Percentiles rank a stretch among this genome's conserved stretches.
These are phyloP conservation scores for Chloroceryle amazona DNA, from an alignment of 2,797 vertebrate genomes.

Conservation along the genomic window DNA sequence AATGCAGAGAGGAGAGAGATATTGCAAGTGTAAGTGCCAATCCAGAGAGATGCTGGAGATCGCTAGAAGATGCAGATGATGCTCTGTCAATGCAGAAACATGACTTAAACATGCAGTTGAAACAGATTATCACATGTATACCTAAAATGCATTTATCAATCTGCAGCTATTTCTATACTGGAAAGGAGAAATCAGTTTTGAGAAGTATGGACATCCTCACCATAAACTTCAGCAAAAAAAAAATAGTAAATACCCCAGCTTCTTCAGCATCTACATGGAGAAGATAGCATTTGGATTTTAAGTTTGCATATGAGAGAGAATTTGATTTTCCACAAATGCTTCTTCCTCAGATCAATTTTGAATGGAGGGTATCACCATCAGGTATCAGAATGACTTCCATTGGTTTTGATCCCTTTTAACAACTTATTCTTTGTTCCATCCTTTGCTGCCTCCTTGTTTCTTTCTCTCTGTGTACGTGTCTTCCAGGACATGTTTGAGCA, in stretches of 20 bases:
- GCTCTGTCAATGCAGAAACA: not conserved
- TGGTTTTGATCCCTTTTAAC: not conserved
- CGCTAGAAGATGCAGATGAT: not conserved
- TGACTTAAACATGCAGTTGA: not conserved
- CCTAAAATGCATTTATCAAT: not conserved
- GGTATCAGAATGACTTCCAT: not conserved
- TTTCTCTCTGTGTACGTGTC: rapidly evolving
- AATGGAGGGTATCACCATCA: not conserved
- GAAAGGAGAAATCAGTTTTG: not conserved
- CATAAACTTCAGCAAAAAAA: not conserved
- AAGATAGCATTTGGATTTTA: not conserved
- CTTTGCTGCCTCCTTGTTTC: not conserved
- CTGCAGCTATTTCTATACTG: not conserved
- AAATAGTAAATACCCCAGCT: not conserved
- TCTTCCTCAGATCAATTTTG: not conserved
- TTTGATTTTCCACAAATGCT: not conserved
- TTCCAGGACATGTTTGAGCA: not conserved
- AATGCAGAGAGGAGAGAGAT: not conserved
- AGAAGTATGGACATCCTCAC: not conserved
- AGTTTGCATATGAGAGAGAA: not conserved
- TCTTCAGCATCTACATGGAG: not conserved
- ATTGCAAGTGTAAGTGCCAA: not conserved
- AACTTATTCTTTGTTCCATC: not conserved
- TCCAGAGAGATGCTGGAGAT: not conserved
- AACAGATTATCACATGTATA: not conserved